phyloP scores from a whole-genome alignment of 2,113 vertebrate genomes.

The Bos indicus region DNA sequence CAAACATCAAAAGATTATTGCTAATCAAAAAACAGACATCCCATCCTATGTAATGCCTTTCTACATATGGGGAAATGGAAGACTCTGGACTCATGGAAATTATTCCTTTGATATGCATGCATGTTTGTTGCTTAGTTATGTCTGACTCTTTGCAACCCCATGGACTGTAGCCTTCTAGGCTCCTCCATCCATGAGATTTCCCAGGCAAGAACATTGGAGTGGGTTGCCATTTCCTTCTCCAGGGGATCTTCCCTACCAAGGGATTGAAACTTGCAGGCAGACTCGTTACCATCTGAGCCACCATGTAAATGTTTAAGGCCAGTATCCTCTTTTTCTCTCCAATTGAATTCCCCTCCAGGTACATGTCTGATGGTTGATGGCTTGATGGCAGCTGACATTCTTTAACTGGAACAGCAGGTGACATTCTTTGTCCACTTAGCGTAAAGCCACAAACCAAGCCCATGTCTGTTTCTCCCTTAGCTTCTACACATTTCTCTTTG shows the following conservation, averaged over 20 bases:
- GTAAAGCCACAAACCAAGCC: background rate
- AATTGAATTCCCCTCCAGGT: background rate
- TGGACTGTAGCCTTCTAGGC: background rate
- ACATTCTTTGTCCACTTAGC: background rate
- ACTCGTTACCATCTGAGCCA: background rate
- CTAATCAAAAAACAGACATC: background rate
- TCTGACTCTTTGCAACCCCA: background rate
- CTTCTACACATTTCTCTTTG: background rate
- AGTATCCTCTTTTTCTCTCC: background rate
- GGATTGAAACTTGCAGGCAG: background rate
- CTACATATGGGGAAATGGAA: background rate
- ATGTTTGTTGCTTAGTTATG: background rate
- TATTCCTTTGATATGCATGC: background rate
- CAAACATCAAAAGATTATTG: background rate
- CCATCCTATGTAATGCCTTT: background rate
- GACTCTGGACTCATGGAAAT: background rate
- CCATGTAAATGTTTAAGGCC: background rate
- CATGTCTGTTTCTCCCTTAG: background rate
- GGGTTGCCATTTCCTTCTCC: background rate
- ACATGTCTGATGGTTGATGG: background rate
- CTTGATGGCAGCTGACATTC: background rate
- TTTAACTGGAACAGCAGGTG: background rate
- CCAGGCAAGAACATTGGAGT: background rate
- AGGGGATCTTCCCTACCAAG: background rate
- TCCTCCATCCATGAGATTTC: background rate